Base-by-base conservation (phyloP, 1,140 invertebrate species). In the Drosophila guanche region DNA sequence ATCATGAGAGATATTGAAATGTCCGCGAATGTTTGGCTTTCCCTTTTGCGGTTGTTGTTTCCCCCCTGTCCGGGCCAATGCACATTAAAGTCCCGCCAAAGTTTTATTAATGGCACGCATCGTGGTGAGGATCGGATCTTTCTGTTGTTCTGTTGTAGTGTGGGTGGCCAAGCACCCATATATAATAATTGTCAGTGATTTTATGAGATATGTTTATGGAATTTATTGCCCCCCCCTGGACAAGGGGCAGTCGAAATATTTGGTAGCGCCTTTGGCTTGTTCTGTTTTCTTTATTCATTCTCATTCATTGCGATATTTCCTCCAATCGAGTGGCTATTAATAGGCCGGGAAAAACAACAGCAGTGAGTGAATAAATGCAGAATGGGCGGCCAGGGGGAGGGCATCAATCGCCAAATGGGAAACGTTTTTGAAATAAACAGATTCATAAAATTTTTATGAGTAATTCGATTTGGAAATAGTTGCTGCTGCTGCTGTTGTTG, bases 371-470 rank as follows among this genome's bases (percentile, higher is more conserved):
- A 60, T 57, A 20, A 20, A 20, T 20, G 16, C 16, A 20, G 55
- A 54, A 46, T 27, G 42, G 60, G 53, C 22, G 40, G 33, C 33
- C 33, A 27, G 41, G 22, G 57, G 55, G 69, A 29, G 63, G 41
- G 69, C 51, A 56, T 63, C 40, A 65, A 73, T 73, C 70, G 59
- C 4, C 58, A 47, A 52, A 51, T 51, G 46, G 43, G 33, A 47
- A 67, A 65, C 56, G 63, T 79, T 67, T 67, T 67, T 67, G 46
- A 74, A 72, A 88, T 88, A 88, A 88, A 88, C 83, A 88, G 67
- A 88, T 72, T 68, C 77, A 86, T 81, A 78, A 81, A 86, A 86
- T 63, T 88, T 79, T 88, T 83, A 88, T 88, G 83, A 85, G 67
- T 85, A 85, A 85, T 85, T 80, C 67, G 67, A 63, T 55, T 79